phyloP scores from a whole-genome alignment of 2,888 invertebrate species.

The Lithophane ornitopus region DNA sequence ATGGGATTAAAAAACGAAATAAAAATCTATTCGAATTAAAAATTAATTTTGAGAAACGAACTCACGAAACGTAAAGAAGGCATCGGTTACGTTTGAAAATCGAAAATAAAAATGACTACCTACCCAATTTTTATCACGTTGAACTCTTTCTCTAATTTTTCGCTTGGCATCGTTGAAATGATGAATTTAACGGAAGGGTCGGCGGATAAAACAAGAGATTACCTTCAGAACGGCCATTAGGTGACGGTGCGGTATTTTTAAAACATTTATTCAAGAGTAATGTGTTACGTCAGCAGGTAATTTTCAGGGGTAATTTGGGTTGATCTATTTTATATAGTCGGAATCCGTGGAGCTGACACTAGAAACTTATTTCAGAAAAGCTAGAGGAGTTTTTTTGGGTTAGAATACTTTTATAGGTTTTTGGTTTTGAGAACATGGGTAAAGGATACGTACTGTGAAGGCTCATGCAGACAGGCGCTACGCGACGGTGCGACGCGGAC shows the following conservation, averaged over 20 bases:
- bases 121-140: slow-evolving; percentile 22
- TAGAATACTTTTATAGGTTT: not conserved
- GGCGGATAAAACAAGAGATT: slow-evolving; percentile 70
- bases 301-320: slow-evolving; percentile 52
- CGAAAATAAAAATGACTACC: slow-evolving; percentile 10
- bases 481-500: too few species aligned
- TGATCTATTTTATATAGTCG: slow-evolving; percentile 27
- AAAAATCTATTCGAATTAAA: not conserved
- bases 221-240: slow-evolving; percentile 65
- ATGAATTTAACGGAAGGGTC: slow-evolving; percentile 67
- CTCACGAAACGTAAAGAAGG: not conserved
- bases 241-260: slow-evolving; percentile 65
- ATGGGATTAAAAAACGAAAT: not conserved
- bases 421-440: too few species aligned
- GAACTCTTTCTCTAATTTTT: slow-evolving; percentile 53
- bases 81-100: not conserved
- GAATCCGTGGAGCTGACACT: not conserved
- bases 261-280: slow-evolving; percentile 66
- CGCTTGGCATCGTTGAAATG: slow-evolving; percentile 57
- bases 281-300: slow-evolving; percentile 58
- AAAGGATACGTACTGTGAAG: not conserved
- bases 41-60: not conserved
- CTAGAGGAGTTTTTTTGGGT: not conserved
- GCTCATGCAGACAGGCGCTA: too few species aligned
- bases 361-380: not conserved